Evolutionary conservation across 1,140 invertebrate species (phyloP).

Genomic region (Dendroctonus ponderosae): DNA sequence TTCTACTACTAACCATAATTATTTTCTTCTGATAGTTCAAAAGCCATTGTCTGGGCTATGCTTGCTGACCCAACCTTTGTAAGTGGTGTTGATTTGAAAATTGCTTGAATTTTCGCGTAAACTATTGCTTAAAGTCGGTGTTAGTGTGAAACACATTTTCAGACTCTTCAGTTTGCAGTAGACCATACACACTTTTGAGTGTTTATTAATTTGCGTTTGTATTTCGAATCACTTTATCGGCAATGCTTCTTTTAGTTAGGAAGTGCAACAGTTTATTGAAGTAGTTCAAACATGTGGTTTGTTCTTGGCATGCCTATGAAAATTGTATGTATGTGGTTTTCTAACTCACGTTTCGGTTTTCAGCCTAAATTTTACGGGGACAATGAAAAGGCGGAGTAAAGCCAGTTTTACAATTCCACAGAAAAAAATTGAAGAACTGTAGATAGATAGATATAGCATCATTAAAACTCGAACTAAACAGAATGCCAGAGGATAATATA

Average conservation of each 20-base stretch:
- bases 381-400: slow-evolving; percentile 58
- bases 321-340: slow-evolving; percentile 6
- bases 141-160: too few species aligned
- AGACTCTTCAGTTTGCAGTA: too few species aligned
- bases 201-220: too few species aligned
- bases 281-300: too few species aligned
- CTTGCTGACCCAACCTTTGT: slow-evolving; percentile 38
- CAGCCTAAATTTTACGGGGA: slow-evolving; percentile 67
- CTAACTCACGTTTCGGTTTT: slow-evolving; percentile 42
- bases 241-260: too few species aligned
- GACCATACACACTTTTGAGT: too few species aligned
- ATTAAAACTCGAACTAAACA: background rate
- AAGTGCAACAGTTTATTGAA: too few species aligned
- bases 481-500: slow-evolving; percentile 9
- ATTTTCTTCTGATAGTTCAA: slow-evolving; percentile 40
- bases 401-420: slow-evolving; percentile 9
- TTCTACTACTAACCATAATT: background rate
- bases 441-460: slow-evolving; percentile 9
- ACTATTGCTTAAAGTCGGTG: too few species aligned
- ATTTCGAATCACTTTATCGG: too few species aligned
- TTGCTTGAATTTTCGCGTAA: background rate
- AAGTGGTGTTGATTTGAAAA: slow-evolving; percentile 12
- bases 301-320: too few species aligned
- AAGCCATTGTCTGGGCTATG: slow-evolving; percentile 45
- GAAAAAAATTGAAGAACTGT: slow-evolving; percentile 14